Conservation (phyloP, 1,140 invertebrate genomes). For the Eciton burchellii region DNA sequence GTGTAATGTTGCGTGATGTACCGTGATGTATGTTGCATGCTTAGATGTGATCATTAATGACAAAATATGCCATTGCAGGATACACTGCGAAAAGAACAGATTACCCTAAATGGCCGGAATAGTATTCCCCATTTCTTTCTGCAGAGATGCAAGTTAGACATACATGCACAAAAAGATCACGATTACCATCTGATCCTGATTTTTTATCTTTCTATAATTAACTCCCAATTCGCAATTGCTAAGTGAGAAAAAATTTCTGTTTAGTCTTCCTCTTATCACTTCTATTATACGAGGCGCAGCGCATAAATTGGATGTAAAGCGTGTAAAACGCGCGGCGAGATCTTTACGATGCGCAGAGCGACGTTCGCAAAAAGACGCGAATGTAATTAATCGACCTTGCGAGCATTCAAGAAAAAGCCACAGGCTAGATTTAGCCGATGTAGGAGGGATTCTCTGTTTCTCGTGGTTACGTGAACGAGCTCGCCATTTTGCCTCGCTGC, state of each 20-base stretch:
- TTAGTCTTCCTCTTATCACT: neutral
- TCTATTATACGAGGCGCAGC: neutral
- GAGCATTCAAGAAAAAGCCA: constrained; percentile 37
- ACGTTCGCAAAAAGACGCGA: constrained; percentile 39
- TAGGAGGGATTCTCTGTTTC: constrained; percentile 20
- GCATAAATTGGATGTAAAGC: neutral
- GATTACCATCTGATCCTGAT: neutral
- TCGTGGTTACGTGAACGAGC: constrained; percentile 42
- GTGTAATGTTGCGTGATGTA: constrained; percentile 47
- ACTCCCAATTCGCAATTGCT: neutral
- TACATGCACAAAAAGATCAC: no score
- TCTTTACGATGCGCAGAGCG: constrained; percentile 21
- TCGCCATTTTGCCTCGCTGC: constrained; percentile 54
- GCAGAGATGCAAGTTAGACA: neutral
- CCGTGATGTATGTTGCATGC: neutral
- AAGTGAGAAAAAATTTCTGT: neutral
- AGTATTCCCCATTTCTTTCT: neutral
- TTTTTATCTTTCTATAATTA: neutral
- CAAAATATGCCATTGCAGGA: constrained; percentile 24
- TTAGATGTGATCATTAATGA: constrained; percentile 10
- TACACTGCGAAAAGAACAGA: neutral
- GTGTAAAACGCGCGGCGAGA: neutral
- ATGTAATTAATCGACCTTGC: constrained; percentile 56
- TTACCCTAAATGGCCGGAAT: neutral
- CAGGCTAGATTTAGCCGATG: constrained; percentile 52